phyloP scores from a whole-genome alignment of 2,797 vertebrate species.

The Smutsia temminckii region DNA sequence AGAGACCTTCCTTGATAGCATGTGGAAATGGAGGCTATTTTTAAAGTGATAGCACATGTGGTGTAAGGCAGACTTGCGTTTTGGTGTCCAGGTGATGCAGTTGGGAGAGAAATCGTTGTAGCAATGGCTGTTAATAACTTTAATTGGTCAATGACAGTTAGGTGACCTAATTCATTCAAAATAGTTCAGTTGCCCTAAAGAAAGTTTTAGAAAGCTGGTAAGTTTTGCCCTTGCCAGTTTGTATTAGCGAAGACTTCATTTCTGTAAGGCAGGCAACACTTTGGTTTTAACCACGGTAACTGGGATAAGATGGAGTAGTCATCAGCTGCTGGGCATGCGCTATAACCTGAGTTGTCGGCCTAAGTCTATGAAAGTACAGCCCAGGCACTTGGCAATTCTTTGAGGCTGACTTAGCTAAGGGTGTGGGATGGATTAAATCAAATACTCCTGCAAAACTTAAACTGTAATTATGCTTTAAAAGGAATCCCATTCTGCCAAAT shows the following conservation, averaged over 20 bases:
- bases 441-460: neutral
- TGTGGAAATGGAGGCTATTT: neutral
- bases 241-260: neutral
- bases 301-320: neutral
- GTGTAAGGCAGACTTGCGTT: neutral
- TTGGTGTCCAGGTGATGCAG: neutral
- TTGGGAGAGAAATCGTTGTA: neutral
- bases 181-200: constrained; percentile 9
- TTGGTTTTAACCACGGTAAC: neutral
- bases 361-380: neutral
- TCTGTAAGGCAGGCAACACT: neutral
- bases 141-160: neutral
- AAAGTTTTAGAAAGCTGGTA: neutral
- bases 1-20: neutral
- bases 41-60: neutral
- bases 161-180: neutral
- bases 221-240: neutral
- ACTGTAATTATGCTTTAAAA: neutral
- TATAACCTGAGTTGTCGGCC: neutral
- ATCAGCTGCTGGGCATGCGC: neutral
- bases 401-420: neutral
- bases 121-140: neutral
- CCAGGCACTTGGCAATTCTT: neutral
- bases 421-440: neutral
- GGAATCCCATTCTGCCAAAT: neutral